phyloP scores from a whole-genome alignment of 2,888 invertebrate genomes.

The Hypsopygia costalis region DNA sequence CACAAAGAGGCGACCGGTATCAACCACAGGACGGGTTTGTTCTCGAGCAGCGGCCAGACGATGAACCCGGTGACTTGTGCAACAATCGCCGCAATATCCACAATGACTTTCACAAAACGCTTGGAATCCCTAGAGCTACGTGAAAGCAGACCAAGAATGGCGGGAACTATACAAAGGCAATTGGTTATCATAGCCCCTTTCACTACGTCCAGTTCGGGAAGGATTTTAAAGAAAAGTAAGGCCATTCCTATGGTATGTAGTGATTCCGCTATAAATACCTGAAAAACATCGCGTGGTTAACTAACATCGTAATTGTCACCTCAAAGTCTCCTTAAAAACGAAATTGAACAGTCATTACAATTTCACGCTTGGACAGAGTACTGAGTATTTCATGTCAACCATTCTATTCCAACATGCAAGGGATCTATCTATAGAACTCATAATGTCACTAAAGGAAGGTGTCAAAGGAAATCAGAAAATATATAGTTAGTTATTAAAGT shows the following conservation, averaged over 20 bases:
- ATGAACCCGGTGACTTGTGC: conserved; percentile 95
- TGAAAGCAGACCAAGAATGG: conserved; percentile 87
- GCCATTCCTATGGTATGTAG: conserved; percentile 93
- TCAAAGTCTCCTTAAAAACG: neutral
- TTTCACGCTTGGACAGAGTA: conserved; percentile 4
- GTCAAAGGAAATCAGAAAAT: too few species aligned
- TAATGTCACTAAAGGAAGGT: too few species aligned
- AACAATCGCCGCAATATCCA: conserved; percentile 91
- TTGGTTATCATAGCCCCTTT: conserved; percentile 98
- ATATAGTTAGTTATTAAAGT: too few species aligned
- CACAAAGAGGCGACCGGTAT: conserved; percentile 92
- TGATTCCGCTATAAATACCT: conserved; percentile 92
- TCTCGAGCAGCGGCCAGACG: conserved; percentile 93
- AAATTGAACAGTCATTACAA: neutral
- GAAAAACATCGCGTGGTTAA: conserved; percentile 26
- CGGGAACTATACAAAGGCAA: conserved; percentile 95
- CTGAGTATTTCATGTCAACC: too few species aligned
- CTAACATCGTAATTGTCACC: neutral
- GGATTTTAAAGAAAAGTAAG: conserved; percentile 91
- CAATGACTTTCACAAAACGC: conserved; percentile 87
- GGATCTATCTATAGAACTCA: too few species aligned
- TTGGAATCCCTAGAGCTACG: conserved; percentile 91
- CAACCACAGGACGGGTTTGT: conserved; percentile 88
- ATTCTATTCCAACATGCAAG: too few species aligned
- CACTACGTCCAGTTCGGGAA: conserved; percentile 96